Evolutionary conservation across 2,797 vertebrate species (phyloP).

Genomic region (Nannoperca obscura): DNA sequence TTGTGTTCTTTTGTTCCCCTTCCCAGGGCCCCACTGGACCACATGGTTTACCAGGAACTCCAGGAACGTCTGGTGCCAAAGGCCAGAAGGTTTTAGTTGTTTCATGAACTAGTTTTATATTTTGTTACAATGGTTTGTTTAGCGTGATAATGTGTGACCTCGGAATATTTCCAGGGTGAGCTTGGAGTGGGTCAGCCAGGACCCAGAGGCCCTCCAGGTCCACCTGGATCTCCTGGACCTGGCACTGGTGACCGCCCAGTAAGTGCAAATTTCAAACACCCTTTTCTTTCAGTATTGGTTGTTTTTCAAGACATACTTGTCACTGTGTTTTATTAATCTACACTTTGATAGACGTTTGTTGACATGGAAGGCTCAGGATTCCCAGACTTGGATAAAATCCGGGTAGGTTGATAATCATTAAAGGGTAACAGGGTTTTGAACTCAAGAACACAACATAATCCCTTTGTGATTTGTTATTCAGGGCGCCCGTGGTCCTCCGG

Average conservation of each 20-base stretch:
- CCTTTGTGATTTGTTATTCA: conserved; percentile 78
- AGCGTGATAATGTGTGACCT: neutral
- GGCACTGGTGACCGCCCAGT: conserved; percentile 71
- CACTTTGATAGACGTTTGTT: conserved; percentile 85
- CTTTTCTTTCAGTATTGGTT: neutral
- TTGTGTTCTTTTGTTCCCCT: neutral
- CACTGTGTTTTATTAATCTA: neutral
- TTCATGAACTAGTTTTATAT: neutral
- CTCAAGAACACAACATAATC: neutral
- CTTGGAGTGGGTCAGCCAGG: conserved; percentile 83
- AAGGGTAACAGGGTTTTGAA: neutral
- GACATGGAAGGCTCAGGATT: conserved; percentile 97
- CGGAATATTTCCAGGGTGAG: conserved; percentile 86
- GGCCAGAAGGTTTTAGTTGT: conserved; percentile 89
- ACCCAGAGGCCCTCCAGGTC: conserved; percentile 88
- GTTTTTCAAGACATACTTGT: neutral
- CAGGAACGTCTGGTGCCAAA: conserved; percentile 84
- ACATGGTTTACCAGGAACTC: conserved; percentile 86
- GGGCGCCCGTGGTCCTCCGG: conserved; percentile 85
- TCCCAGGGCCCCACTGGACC: conserved; percentile 88
- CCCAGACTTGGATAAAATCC: conserved; percentile 83
- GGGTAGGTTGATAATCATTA: conserved; percentile 74
- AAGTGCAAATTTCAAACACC: conserved; percentile 23
- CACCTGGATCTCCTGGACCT: conserved; percentile 89
- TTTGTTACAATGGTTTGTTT: neutral